Percentiles rank a stretch among this genome's conserved stretches.
Evolutionary conservation across 35 echinoderm and acorn worm species (phyloP).

Genomic region (Amphiura filiformis): DNA sequence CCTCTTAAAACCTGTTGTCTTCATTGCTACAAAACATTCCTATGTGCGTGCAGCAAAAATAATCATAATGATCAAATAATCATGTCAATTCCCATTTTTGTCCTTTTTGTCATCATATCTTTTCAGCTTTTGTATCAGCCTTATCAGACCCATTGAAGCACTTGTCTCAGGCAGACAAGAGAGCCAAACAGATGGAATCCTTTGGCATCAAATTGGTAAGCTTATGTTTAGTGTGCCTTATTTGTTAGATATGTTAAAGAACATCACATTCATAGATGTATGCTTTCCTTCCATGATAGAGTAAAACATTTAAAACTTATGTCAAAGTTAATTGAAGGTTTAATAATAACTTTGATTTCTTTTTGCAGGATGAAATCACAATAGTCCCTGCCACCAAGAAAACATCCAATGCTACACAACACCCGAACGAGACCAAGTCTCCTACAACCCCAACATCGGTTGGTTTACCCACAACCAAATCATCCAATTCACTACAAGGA

Average conservation of each 20-base stretch:
- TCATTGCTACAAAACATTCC: too few relatives aligned
- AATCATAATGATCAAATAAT: too few relatives aligned
- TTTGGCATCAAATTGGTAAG: constrained; percentile 97
- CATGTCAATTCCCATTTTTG: too few relatives aligned
- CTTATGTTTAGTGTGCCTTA: too few relatives aligned
- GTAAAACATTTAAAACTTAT: too few relatives aligned
- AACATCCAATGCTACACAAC: constrained; percentile 30
- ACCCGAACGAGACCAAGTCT: constrained; percentile 58
- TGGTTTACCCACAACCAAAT: not conserved
- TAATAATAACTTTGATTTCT: not conserved
- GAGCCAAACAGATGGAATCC: constrained; percentile 60
- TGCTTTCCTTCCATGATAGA: too few relatives aligned
- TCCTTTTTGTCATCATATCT: too few relatives aligned
- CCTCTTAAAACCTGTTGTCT: too few relatives aligned
- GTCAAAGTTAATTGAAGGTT: not conserved
- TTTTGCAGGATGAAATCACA: constrained; percentile 80
- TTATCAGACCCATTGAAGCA: constrained; percentile 64
- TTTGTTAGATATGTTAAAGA: too few relatives aligned
- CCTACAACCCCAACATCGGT: constrained; percentile 42
- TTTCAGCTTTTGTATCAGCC: constrained; percentile 94
- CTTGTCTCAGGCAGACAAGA: constrained; percentile 79
- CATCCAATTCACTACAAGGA: not conserved
- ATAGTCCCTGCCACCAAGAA: constrained; percentile 66
- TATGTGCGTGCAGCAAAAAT: too few relatives aligned
- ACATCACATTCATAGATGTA: too few relatives aligned